phyloP scores from a whole-genome alignment of 2,797 vertebrate species.

The Harpagifer antarcticus region DNA sequence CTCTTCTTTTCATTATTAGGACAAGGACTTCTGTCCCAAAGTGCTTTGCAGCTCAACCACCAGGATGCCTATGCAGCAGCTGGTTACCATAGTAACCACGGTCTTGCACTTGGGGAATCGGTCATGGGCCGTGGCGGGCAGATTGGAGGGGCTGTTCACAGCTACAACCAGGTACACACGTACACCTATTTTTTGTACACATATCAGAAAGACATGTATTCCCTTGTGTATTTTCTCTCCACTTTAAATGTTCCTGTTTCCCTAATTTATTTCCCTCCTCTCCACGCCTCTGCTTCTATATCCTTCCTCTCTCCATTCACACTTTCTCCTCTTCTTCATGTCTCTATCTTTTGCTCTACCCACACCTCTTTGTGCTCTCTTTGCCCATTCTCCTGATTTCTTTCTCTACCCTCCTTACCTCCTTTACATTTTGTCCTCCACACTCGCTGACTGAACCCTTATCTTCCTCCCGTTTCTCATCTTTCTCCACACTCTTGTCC shows the following conservation, averaged over 20 bases:
- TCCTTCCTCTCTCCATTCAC: background rate
- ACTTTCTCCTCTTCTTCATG: background rate
- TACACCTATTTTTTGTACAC: background rate
- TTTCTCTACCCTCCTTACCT: no score
- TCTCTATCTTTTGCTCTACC: background rate
- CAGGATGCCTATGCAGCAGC: constrained; percentile 95
- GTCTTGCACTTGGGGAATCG: constrained; percentile 92
- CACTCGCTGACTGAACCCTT: background rate
- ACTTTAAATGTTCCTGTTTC: background rate
- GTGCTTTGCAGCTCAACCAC: constrained; percentile 96
- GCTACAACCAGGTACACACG: constrained; percentile 93
- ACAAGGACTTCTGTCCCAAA: constrained; percentile 97
- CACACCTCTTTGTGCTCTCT: background rate
- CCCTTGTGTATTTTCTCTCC: background rate
- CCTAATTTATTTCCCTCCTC: constrained; percentile 1
- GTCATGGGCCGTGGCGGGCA: constrained; percentile 87
- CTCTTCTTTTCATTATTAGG: constrained; percentile 82
- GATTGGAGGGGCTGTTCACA: constrained; percentile 91
- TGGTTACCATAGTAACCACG: constrained; percentile 99
- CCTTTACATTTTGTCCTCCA: constrained; percentile 1
- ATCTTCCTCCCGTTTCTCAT: constrained; percentile 8
- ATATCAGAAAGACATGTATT: constrained; percentile 20
- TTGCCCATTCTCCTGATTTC: background rate
- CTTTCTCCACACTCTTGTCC: constrained; percentile 12
- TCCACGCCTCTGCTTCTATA: background rate